Base-by-base conservation (phyloP, 2,797 vertebrate genomes). In the Phoeniculus purpureus region DNA sequence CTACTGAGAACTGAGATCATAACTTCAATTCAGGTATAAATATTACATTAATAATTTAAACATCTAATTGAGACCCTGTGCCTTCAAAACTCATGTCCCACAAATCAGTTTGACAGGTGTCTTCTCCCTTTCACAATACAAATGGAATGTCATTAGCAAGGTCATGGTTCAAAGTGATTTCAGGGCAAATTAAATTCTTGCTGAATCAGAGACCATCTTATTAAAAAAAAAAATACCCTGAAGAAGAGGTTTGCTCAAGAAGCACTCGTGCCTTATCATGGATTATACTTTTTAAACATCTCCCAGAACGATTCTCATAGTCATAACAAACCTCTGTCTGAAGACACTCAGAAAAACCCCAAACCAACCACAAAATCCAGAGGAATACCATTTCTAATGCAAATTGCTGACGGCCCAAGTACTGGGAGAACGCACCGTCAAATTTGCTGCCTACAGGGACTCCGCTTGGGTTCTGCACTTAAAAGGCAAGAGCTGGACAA, bases 341-440 rank as follows among this genome's bases (percentile, higher is more conserved):
- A 82, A 81, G 17, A 56, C 18, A n/a, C 52, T 51, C 31, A 74
- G 16, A 25, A 73, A 40, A 83, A 81, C 5, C 4, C n/a, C n/a
- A n/a, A n/a, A n/a, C n/a, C n/a, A n/a, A n/a, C n/a, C n/a, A 75
- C 17, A 27, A 72, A 75, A 89, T 32, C 21, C 54, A 58, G 54
- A 52, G 11, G 3, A 73, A 43, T 66, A 7, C 25, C 54, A 26
- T 65, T 81, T 58, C 59, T 47, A 51, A 5, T 19, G 8, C 43
- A 29, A 65, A 81, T 7, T 5, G 6, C n/a, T 62, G 59, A 40
- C 25, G 73, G n/a, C 5, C 4, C 9, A n/a, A 15, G 34, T 7
- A 25, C 4, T 10, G 21, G 8, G 17, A 81, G 12, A 45, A 32
- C 3, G 2, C 1, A 0, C 7, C 26, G 4, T 18, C 48, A 67